phyloP scores from a whole-genome alignment of 2,888 invertebrate species.

The Onthophagus sagittarius region DNA sequence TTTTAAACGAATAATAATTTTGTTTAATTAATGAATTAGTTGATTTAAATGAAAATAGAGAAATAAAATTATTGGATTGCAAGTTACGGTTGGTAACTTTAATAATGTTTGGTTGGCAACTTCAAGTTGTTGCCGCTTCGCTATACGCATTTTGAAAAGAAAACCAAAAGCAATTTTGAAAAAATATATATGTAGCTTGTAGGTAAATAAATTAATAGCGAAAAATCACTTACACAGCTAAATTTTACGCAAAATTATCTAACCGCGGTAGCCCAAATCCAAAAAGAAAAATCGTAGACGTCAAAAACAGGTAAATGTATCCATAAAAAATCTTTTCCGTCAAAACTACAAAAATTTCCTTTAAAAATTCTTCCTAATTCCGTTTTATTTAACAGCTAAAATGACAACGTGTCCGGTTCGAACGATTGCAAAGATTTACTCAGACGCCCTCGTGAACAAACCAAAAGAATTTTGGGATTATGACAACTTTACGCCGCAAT shows the following conservation, averaged over 20 bases:
- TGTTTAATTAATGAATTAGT: too few relatives aligned
- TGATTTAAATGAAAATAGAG: too few relatives aligned
- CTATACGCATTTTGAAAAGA: background rate
- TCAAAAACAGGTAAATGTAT: background rate
- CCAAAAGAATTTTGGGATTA: conserved; percentile 44
- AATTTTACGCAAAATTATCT: background rate
- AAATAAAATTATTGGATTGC: too few relatives aligned
- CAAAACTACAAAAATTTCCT: background rate
- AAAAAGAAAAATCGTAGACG: background rate
- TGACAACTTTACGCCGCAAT: conserved; percentile 39
- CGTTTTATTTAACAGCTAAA: background rate
- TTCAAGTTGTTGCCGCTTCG: background rate
- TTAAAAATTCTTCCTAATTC: background rate
- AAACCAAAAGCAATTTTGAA: background rate
- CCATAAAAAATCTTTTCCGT: background rate
- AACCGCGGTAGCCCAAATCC: background rate
- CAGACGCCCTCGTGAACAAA: conserved; percentile 40
- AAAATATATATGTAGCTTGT: background rate
- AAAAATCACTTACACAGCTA: background rate
- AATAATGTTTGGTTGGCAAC: background rate
- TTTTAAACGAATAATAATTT: too few relatives aligned
- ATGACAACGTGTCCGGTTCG: conserved; percentile 27
- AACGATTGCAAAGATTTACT: conserved; percentile 41
- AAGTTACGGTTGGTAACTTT: background rate
- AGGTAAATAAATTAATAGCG: background rate